Base-by-base conservation (phyloP, 2,797 vertebrate genomes). In the Danio jaintianensis region DNA sequence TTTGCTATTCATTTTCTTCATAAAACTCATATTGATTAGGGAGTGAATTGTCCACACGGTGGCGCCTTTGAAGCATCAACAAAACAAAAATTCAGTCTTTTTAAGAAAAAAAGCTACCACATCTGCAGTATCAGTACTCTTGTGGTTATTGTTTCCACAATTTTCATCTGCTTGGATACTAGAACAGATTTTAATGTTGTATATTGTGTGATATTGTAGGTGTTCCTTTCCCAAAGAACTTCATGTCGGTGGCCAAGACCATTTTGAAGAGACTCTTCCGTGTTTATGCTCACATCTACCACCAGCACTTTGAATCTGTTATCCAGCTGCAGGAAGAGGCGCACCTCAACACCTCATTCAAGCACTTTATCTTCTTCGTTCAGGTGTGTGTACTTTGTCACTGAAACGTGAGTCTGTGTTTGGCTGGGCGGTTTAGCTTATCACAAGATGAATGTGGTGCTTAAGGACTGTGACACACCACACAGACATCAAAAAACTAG, bases 301-400 rank as follows among this genome's bases (percentile, higher is more conserved):
- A 99, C 91, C 98, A 99, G 92, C 98, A 99, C 94, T 99, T 99
- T 91, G 97, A 99, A 82, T 97, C 97, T 0, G 98, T 99, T 85
- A 99, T 99, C 89, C 97, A 98, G 90, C 95, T 99, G 71, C 97
- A 99, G 86, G 98, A 99, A 83, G 98, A 99, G 92, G 98, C 98
- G 29, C 98, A 99, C 91, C 96, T 99, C 83, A 99, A 99, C 92
- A 99, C 98, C 15, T 99, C 98, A 8, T 99, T 99, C 93, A 99
- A 99, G 94, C 98, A 99, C 96, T 99, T 99, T 95, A 99, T 99
- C 91, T 99, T 98, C 88, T 99, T 99, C 68, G 96, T 99, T 91
- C 98, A 99, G 96, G 98, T 98, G 88, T 11, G 68, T 73, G 7
- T 52, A 47, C 29, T 40, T 68, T 42, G 22, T 47, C 16, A 45